Evolutionary conservation across 2,113 vertebrate species (phyloP).

Genomic region (Mungos mungo): DNA sequence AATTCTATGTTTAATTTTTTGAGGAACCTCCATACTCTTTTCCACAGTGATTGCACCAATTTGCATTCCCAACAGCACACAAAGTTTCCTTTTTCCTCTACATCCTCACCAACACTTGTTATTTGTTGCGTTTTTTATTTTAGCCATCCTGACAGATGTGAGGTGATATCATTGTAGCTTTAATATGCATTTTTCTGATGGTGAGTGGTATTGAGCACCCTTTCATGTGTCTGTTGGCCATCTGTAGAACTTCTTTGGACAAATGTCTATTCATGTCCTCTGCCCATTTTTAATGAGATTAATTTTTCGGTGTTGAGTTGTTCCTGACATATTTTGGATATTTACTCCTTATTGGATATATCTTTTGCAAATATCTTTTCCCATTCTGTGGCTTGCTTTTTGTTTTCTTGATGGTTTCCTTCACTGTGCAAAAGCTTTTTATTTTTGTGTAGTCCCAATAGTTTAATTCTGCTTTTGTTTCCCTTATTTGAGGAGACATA

Average conservation of each 20-base stretch:
- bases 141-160: background rate
- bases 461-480: background rate
- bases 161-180: background rate
- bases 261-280: background rate
- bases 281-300: background rate
- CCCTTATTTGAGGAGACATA: background rate
- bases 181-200: background rate
- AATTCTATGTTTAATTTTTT: background rate
- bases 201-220: background rate
- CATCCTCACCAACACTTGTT: background rate
- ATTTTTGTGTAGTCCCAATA: background rate
- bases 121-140: background rate
- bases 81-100: background rate
- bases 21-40: background rate
- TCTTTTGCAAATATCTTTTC: background rate
- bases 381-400: background rate
- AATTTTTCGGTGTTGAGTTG: background rate
- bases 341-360: background rate
- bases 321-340: background rate
- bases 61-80: background rate
- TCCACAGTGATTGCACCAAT: background rate
- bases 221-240: background rate
- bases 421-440: background rate
- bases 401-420: background rate
- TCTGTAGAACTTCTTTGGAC: background rate